Conservation (phyloP, 2,113 vertebrate species). For the Rynchops niger region DNA sequence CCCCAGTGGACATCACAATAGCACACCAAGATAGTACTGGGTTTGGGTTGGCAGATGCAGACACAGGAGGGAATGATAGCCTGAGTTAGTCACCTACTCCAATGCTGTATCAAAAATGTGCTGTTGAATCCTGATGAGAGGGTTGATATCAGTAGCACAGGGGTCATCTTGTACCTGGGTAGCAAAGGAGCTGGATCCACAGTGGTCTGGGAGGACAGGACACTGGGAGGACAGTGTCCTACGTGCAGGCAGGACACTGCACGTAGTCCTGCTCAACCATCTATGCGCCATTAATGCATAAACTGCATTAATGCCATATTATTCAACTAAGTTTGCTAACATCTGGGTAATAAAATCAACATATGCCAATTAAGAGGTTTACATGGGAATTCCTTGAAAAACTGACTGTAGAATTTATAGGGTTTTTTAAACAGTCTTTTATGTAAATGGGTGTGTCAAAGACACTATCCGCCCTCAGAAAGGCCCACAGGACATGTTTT, state of each 20-base stretch:
- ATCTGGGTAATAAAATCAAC: background rate
- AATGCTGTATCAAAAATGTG: rapidly evolving
- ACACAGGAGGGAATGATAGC: background rate
- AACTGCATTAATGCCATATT: background rate
- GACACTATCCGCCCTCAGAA: background rate
- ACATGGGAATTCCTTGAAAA: background rate
- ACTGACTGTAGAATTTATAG: background rate
- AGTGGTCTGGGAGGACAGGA: background rate
- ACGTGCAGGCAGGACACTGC: background rate
- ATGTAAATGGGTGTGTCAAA: background rate
- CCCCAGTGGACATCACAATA: background rate
- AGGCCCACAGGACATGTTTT: background rate
- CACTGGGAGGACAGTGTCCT: too few relatives aligned
- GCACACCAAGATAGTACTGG: background rate
- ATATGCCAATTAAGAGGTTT: background rate
- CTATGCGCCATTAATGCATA: background rate
- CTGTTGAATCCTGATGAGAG: background rate
- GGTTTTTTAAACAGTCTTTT: background rate
- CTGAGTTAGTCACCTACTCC: background rate
- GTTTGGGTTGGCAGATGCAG: background rate
- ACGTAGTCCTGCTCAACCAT: background rate
- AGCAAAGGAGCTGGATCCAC: background rate
- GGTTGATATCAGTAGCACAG: background rate
- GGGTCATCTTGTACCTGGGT: too few relatives aligned
- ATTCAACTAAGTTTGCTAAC: background rate